Percentiles rank a stretch among this genome's conserved stretches.
These are phyloP conservation scores for Stegodyphus dumicola DNA, from an alignment of 1,140 invertebrate genomes.

Conservation along the genomic window DNA sequence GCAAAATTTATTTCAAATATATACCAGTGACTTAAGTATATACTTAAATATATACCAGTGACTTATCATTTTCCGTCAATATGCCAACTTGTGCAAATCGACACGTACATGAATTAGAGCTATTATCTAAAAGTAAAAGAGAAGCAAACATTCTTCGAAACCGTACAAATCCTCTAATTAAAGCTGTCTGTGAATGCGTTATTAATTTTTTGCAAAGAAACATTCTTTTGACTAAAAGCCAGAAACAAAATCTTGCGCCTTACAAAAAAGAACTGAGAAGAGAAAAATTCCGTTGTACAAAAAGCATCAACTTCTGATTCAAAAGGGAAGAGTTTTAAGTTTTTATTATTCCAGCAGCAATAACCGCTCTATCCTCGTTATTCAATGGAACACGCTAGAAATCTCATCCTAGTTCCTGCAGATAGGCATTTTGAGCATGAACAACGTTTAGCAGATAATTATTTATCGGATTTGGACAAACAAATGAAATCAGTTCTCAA, in stretches of 20 bases:
- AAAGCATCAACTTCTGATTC: neutral
- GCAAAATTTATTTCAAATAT: neutral
- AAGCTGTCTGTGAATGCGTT: slow-evolving; percentile 5
- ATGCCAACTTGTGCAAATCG: neutral
- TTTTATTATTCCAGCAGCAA: neutral
- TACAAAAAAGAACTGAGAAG: neutral
- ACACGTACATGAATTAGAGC: neutral
- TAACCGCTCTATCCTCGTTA: neutral
- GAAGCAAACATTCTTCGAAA: neutral
- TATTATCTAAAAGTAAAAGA: neutral
- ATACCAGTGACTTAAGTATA: too few species aligned
- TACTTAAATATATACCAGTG: too few species aligned
- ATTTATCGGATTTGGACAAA: neutral
- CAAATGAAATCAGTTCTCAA: neutral
- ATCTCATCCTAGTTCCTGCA: neutral
- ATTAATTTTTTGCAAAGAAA: slow-evolving; percentile 4
- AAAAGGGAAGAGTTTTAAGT: neutral
- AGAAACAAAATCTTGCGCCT: too few species aligned
- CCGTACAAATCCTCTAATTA: neutral
- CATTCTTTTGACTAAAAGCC: neutral
- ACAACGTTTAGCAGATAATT: too few species aligned
- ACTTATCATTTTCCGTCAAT: neutral
- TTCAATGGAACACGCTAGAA: slow-evolving; percentile 14
- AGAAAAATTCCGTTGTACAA: neutral
- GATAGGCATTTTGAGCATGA: neutral